Conservation (phyloP, 1,140 invertebrate species). For the Elymnias hypermnestra region DNA sequence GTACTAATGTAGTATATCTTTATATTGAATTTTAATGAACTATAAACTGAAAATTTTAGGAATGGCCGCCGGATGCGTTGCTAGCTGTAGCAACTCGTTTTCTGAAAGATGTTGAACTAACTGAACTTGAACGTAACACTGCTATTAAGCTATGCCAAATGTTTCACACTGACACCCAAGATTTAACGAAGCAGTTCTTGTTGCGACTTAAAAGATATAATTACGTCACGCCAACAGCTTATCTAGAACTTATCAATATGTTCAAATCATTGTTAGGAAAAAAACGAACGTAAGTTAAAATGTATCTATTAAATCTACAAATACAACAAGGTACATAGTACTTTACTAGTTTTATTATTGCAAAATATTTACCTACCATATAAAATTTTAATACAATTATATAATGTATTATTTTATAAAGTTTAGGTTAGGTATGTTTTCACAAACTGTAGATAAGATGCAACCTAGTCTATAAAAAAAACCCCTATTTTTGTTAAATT, state of each 20-base stretch:
- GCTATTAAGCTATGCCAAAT: slow-evolving; percentile 92
- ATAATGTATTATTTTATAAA: no score
- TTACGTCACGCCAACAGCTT: slow-evolving; percentile 96
- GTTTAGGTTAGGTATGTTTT: no score
- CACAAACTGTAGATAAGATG: no score
- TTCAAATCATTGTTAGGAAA: slow-evolving; percentile 89
- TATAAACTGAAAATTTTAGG: slow-evolving; percentile 58
- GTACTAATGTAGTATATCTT: no score
- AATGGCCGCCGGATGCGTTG: slow-evolving; percentile 96
- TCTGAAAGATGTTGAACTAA: slow-evolving; percentile 89
- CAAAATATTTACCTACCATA: no score
- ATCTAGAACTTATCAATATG: slow-evolving; percentile 93
- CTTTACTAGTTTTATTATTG: no score
- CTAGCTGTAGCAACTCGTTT: slow-evolving; percentile 93
- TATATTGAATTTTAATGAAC: not conserved
- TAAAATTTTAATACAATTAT: no score
- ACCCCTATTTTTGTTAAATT: no score
- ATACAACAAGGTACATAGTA: no score
- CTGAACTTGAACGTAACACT: slow-evolving; percentile 81
- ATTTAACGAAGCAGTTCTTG: slow-evolving; percentile 85
- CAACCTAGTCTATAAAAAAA: not conserved
- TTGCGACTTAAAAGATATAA: slow-evolving; percentile 84
- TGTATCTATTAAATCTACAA: not conserved
- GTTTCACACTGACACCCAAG: slow-evolving; percentile 91
- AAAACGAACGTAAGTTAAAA: slow-evolving; percentile 82